Percentiles rank a stretch among this genome's conserved stretches.
Conservation (phyloP, 2,888 invertebrate genomes). For the Lasioglossum morio region DNA sequence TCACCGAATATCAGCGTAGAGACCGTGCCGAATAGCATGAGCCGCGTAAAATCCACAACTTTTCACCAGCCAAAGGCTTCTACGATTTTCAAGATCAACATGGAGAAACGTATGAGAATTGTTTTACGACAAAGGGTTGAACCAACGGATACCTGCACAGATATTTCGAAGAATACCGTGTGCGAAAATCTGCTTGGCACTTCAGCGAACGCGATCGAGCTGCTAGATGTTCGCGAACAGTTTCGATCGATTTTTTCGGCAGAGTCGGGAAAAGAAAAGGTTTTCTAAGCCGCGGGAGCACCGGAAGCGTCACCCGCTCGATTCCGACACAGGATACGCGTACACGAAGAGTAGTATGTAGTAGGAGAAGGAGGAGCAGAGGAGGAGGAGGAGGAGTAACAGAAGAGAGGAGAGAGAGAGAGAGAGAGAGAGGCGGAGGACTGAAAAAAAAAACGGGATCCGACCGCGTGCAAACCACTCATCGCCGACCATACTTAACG, state of each 20-base stretch:
- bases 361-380: not conserved
- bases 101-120: not conserved
- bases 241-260: not conserved
- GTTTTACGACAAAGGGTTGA: not conserved
- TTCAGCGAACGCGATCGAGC: not conserved
- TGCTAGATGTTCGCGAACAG: not conserved
- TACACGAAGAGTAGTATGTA: slow-evolving; percentile 16
- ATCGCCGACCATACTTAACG: slow-evolving; percentile 76
- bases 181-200: not conserved
- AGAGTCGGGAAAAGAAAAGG: not conserved
- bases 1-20: slow-evolving; percentile 80
- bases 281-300: slow-evolving; percentile 14
- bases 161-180: not conserved
- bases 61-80: not conserved
- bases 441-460: slow-evolving; percentile 59
- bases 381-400: not conserved
- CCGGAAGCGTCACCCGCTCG: slow-evolving; percentile 36
- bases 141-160: not conserved
- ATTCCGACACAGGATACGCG: slow-evolving; percentile 57
- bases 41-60: not conserved
- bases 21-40: not conserved
- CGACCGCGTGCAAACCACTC: slow-evolving; percentile 69
- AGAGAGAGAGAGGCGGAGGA: slow-evolving; percentile 25
- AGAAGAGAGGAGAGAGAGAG: not conserved
- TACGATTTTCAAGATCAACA: too few relatives aligned